A percentile compares a stretch with the other conserved stretches of the same genome.
Conservation (phyloP, 2,888 invertebrate genomes). For the Ferdinandea cuprea region DNA sequence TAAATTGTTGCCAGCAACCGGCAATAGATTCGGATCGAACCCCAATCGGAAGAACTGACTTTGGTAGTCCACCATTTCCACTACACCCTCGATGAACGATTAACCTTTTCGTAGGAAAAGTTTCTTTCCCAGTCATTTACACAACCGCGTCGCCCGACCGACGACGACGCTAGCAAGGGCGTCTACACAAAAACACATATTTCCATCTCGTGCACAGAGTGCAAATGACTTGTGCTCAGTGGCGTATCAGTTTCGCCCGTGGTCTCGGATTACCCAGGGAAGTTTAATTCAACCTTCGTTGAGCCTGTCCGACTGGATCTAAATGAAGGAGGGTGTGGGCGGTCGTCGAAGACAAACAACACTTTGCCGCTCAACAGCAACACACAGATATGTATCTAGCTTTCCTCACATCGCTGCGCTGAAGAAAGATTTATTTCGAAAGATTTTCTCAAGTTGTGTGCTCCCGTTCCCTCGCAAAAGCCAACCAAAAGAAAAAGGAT, state of each 20-base stretch:
- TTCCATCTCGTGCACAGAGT: slow-evolving; percentile 31
- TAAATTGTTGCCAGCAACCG: slow-evolving; percentile 47
- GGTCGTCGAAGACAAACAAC: slow-evolving; percentile 33
- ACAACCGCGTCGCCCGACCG: background rate
- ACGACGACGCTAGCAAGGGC: slow-evolving; percentile 48
- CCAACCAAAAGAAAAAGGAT: slow-evolving; percentile 52
- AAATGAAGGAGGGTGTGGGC: slow-evolving; percentile 61
- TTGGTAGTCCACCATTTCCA: slow-evolving; percentile 1
- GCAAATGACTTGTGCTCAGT: slow-evolving; percentile 69
- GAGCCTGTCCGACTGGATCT: background rate
- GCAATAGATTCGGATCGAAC: slow-evolving; percentile 46
- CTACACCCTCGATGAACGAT: slow-evolving; percentile 55
- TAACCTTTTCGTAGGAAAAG: slow-evolving; percentile 67
- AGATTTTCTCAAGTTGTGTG: slow-evolving; percentile 59
- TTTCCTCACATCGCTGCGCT: slow-evolving; percentile 15
- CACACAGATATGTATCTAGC: slow-evolving; percentile 12
- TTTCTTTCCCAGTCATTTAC: slow-evolving; percentile 43
- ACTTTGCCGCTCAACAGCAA: slow-evolving; percentile 2
- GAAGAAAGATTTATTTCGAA: slow-evolving; percentile 57
- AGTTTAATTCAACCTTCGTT: slow-evolving; percentile 47
- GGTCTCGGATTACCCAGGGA: slow-evolving; percentile 62
- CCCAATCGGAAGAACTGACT: slow-evolving; percentile 60
- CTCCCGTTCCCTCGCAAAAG: background rate
- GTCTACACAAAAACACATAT: slow-evolving; percentile 26
- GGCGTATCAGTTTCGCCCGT: slow-evolving; percentile 68